These are phyloP conservation scores for Chrysodeixis includens DNA, from an alignment of 2,888 invertebrate genomes.

Conservation along the genomic window DNA sequence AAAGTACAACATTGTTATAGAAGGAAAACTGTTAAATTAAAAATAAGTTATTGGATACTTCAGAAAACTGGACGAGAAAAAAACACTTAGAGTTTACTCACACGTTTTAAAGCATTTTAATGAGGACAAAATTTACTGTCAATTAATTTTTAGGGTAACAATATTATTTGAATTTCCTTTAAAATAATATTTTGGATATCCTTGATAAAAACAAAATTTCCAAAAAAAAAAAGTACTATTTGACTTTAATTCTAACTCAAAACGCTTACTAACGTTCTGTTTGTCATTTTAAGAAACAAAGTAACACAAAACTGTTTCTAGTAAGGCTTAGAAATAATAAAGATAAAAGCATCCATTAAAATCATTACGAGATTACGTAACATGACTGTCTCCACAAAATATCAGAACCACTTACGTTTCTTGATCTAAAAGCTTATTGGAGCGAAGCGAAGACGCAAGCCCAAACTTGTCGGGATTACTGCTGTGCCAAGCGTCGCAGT, in stretches of 20 bases:
- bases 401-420: conserved; percentile 84
- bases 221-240: too few relatives aligned
- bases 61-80: too few relatives aligned
- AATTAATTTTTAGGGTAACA: too few relatives aligned
- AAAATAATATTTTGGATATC: too few relatives aligned
- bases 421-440: conserved; percentile 94
- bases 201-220: too few relatives aligned
- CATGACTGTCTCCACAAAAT: conserved; percentile 29
- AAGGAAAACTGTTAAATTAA: neutral
- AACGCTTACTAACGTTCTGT: too few relatives aligned
- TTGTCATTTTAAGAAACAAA: neutral
- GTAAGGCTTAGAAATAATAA: neutral
- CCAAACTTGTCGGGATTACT: conserved; percentile 94
- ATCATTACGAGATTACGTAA: conserved; percentile 18
- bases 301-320: neutral
- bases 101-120: too few relatives aligned
- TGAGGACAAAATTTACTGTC: too few relatives aligned
- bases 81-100: too few relatives aligned
- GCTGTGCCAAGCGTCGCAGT: conserved; percentile 98
- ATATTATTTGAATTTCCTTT: too few relatives aligned
- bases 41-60: too few relatives aligned
- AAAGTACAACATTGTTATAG: neutral
- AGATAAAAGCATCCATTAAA: neutral
- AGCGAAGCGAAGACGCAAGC: conserved; percentile 94
- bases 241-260: too few relatives aligned